Evolutionary conservation across 2,888 invertebrate species (phyloP), one percentile per base, ranked within the genome.

Genomic region (Lysandra bellargus): DNA sequence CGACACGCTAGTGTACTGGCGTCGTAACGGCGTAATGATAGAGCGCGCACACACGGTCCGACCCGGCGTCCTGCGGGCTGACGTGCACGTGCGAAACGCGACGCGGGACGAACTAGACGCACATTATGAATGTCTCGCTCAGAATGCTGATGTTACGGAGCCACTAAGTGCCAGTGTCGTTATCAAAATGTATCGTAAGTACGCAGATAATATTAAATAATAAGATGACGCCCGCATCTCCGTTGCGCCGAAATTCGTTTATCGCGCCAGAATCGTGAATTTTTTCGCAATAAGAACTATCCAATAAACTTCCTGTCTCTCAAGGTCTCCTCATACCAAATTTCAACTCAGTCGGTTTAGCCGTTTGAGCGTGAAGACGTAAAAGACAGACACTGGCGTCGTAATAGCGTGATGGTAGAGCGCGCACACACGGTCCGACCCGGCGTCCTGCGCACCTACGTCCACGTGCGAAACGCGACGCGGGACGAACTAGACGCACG

Each of bases 171-270:
- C 88, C 0, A 87, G 88, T 73, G 86, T 92, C 0, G 85, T 88
- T 1, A 82, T 93, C 49, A 90, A 88, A 80, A 92, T 93, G 92
- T 88, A 88, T 79, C 77, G 93, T 93, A 79, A 91, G 93, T 92
- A 76, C n/a, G 57, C 40, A 44, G 64, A 17, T 44, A 69, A 40
- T 60, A 73, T 73, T 69, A 49, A 23, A 23, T 23, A 64, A 64
- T 23, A 23, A n/a, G 4, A 12, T 53, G 12, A 12, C 14, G 53
- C 3, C 53, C 14, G 53, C 61, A 23, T 5, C 23, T 61, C 61
- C 7, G 40, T 61, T n/a, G 53, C 14, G 14, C 44, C 9, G 44
- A 44, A 40, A 44, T 44, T 44, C 7, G 7, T 7, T 7, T 44
- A 44, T 44, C 44, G 7, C 23, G 23, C 23, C 23, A 23, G 23